phyloP scores from a whole-genome alignment of 2,888 invertebrate species.

The Rhabditoides inermis region DNA sequence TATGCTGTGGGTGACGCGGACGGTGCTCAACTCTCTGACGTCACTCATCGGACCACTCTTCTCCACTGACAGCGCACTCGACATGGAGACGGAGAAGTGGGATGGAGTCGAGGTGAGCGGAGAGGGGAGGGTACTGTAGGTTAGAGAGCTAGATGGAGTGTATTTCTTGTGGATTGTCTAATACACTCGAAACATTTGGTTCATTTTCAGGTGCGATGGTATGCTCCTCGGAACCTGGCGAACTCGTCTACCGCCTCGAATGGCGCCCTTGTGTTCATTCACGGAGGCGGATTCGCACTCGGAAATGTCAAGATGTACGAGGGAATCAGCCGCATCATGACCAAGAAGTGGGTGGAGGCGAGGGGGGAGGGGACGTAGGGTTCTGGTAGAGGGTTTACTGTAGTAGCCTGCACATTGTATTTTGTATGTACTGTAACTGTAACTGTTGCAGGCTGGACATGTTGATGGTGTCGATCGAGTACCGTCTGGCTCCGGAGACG shows the following conservation, averaged over 20 bases:
- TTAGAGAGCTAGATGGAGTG: slow-evolving; percentile 12
- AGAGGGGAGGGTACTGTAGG: slow-evolving; percentile 6
- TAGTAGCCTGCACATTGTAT: not conserved
- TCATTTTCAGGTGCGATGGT: not conserved
- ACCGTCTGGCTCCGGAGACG: slow-evolving; percentile 53
- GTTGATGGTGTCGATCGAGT: slow-evolving; percentile 38
- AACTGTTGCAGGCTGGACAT: slow-evolving; percentile 18
- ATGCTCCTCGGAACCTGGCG: slow-evolving; percentile 34
- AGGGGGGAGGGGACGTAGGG: too few species aligned
- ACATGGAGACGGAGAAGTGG: slow-evolving; percentile 9
- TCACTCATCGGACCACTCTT: slow-evolving; percentile 13
- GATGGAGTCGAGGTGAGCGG: slow-evolving; percentile 12
- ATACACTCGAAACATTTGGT: not conserved
- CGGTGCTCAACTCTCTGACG: slow-evolving; percentile 19
- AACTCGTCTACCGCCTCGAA: slow-evolving; percentile 12
- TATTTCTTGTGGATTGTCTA: not conserved
- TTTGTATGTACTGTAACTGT: not conserved
- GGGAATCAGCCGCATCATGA: slow-evolving; percentile 29
- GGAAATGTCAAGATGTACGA: slow-evolving; percentile 40
- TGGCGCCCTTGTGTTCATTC: slow-evolving; percentile 43
- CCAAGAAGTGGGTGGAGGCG: slow-evolving; percentile 22
- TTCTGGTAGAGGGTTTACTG: not conserved
- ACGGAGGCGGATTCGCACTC: slow-evolving; percentile 44
- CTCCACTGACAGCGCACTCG: slow-evolving; percentile 4
- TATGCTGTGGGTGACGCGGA: slow-evolving; percentile 33